Base-by-base conservation (phyloP, 2,113 vertebrate genomes). In the Cyanistes caeruleus region DNA sequence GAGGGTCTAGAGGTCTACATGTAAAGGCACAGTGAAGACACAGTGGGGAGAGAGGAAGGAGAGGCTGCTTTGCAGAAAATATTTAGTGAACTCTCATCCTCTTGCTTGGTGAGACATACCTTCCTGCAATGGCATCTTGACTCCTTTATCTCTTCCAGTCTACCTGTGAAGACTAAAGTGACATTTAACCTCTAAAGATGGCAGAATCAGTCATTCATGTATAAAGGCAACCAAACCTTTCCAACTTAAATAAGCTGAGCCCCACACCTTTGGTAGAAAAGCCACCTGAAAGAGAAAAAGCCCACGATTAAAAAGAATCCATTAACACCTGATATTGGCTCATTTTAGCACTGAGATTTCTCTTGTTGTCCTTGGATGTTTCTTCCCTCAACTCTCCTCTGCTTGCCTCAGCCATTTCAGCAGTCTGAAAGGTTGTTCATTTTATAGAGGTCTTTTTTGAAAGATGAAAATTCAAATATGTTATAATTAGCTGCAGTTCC, bases 401-500 rank as follows among this genome's bases (percentile, higher is more conserved):
- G 20, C 63, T 62, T 69, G 51, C 59, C 37, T 91, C 51, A 53
- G 31, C 62, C 51, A 51, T 88, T 88, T 74, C 35, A 73, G 13
- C 8, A 0, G 25, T 14, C 33, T 31, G 68, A 80, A 67, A 93
- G 59, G 75, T 51, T 65, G 43, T 58, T 88, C 59, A 44, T 85
- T 96, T 93, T 84, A 68, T 14, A 68, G 56, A 63, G n/a, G 48
- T 75, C 89, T 68, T 87, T 22, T 31, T 49, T 19, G 25, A 92
- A 85, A 83, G 63, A 90, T 91, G 90, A 73, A 94, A 91, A 93
- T 52, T 93, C 92, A 88, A 83, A 44, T 65, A 70, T 49, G 52
- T 70, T 90, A 52, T 77, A 88, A 95, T 88, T 90, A 95, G 75
- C 91, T 91, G 79, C 68, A 56, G 83, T 67, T 90, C 51, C 64